These are phyloP conservation scores for Ptychadena robeensis DNA, from an alignment of 2,797 vertebrate species.

Conservation along the genomic window DNA sequence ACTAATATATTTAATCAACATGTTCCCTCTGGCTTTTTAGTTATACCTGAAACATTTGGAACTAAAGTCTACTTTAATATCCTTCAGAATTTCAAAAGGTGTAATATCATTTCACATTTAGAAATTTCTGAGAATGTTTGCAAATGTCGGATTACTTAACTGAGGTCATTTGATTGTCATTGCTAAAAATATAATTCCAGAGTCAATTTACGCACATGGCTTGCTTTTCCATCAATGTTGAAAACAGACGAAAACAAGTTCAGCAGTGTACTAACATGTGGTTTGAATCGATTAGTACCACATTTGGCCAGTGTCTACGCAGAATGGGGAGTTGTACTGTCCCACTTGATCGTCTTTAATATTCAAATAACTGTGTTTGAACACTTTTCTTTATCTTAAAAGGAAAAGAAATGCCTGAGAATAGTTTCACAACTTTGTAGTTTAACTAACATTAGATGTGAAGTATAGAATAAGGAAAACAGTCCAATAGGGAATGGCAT, in stretches of 20 bases:
- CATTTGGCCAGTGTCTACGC: conserved; percentile 20
- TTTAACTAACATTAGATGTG: too few species aligned
- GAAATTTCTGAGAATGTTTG: background rate
- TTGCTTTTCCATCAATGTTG: conserved; percentile 36
- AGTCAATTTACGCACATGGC: conserved; percentile 7
- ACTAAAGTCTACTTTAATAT: background rate
- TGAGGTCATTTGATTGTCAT: conserved; percentile 15
- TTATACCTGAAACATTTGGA: background rate
- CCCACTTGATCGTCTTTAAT: background rate
- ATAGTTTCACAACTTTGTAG: too few species aligned
- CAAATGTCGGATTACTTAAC: background rate
- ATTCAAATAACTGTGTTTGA: background rate
- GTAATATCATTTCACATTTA: background rate
- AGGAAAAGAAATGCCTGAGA: too few species aligned
- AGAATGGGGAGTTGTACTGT: conserved; percentile 12
- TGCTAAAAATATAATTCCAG: conserved; percentile 29
- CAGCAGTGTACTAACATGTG: conserved; percentile 33
- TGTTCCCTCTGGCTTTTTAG: background rate
- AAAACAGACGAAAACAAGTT: conserved; percentile 40
- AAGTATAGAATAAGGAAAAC: too few species aligned
- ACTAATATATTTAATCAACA: background rate
- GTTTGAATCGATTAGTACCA: conserved; percentile 48
- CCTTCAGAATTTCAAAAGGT: background rate
- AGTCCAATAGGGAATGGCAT: too few species aligned
- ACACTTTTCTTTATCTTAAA: too few species aligned